phyloP scores from a whole-genome alignment of 1,140 invertebrate genomes.

The Conus ventricosus region DNA sequence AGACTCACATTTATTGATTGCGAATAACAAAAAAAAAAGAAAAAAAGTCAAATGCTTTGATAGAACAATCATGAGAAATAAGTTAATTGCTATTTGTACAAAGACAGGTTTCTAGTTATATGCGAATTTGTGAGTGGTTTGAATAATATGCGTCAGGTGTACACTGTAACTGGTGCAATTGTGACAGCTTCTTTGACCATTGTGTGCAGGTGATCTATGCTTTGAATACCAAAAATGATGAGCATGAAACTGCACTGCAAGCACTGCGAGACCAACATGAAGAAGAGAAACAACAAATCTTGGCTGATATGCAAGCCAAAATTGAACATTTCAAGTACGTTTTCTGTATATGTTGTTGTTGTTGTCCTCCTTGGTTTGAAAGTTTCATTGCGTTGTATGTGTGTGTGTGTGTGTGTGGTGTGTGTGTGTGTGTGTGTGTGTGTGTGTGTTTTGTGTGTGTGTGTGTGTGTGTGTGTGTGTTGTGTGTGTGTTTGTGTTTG shows the following conservation, averaged over 20 bases:
- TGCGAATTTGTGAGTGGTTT: no score
- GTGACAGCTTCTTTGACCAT: background rate
- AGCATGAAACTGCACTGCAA: conserved; percentile 70
- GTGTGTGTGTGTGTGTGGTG: background rate
- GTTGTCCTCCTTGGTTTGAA: no score
- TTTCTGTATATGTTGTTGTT: conserved; percentile 50
- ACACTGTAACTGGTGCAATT: no score
- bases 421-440: background rate
- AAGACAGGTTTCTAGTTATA: no score
- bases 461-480: background rate
- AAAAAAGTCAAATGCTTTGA: no score
- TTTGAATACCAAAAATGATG: conserved; percentile 75
- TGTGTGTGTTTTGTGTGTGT: background rate
- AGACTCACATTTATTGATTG: no score
- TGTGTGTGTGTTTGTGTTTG: background rate
- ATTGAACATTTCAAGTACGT: conserved; percentile 62
- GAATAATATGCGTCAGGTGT: no score
- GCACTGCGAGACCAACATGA: conserved; percentile 72
- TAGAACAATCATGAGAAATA: no score
- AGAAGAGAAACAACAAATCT: conserved; percentile 68
- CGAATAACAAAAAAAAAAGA: no score
- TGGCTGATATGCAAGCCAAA: conserved; percentile 70
- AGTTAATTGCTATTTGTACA: no score
- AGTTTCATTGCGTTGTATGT: background rate
- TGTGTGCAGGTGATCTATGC: conserved; percentile 74